These are phyloP conservation scores for Centrocercus urophasianus DNA, from an alignment of 2,113 vertebrate genomes.

Conservation along the genomic window DNA sequence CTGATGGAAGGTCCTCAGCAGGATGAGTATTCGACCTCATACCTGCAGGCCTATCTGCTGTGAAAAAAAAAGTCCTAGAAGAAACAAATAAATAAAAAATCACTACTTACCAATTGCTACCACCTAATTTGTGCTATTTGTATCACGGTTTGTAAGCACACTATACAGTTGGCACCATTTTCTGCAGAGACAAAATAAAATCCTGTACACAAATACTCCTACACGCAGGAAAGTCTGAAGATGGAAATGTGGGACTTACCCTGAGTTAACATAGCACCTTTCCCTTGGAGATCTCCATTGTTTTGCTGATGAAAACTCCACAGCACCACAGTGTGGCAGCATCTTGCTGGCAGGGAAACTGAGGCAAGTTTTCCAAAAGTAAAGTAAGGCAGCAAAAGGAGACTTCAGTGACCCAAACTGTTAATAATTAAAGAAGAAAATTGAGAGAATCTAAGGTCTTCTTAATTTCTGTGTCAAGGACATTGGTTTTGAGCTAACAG, in stretches of 20 bases:
- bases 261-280: not conserved
- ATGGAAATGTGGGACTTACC: not conserved
- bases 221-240: not conserved
- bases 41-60: not conserved
- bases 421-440: not conserved
- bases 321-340: not conserved
- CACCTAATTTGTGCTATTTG: not conserved
- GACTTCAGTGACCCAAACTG: not conserved
- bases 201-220: not conserved
- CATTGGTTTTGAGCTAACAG: not conserved
- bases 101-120: not conserved
- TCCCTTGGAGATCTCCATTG: not conserved
- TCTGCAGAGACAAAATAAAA: not conserved
- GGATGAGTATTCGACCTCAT: not conserved
- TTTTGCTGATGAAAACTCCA: not conserved
- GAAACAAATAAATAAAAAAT: accelerated
- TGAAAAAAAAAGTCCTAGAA: not conserved
- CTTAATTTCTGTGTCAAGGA: not conserved
- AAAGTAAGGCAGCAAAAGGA: not conserved
- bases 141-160: not conserved
- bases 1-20: not conserved
- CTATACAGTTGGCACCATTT: not conserved
- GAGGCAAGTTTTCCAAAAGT: not conserved
- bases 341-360: not conserved
- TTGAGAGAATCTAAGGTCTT: not conserved